Base-by-base conservation (phyloP, 2,797 vertebrate genomes). In the Amazona finschi region DNA sequence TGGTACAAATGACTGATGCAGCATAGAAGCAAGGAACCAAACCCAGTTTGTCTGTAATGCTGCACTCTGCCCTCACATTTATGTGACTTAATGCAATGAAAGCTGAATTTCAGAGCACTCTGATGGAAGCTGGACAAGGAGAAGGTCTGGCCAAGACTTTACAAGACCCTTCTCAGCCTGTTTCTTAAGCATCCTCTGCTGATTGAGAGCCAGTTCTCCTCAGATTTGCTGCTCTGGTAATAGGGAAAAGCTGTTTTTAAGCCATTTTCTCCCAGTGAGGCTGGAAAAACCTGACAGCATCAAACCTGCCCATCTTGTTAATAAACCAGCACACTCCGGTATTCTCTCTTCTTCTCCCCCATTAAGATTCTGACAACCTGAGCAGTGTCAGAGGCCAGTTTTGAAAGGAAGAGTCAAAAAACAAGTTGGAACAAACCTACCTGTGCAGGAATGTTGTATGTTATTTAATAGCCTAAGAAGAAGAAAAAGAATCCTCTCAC, bases 211-310 rank as follows among this genome's bases (percentile, higher is more conserved):
- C 2, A 1, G 61, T 73, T 87, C 38, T 74, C 44, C 31, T 65
- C 44, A 43, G 49, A n/a, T 43, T 8, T 74, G 21, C 21, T 52
- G 72, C 15, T 71, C 11, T 76, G 28, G 2, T 36, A 41, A 64
- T 1, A 73, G 8, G 8, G 11, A 75, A 82, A 88, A 85, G 3
- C 10, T 82, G 12, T 5, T 67, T 90, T 50, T 53, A 88, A 62
- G 10, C 2, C 0, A 0, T 25, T 64, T 80, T 36, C 71, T 6
- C 12, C 14, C 8, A 25, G 4, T 22, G 12, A 67, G 7, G 11
- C 14, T 14, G 44, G 39, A 75, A 78, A 55, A 77, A 60, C 8
- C 5, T 62, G 58, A 14, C 3, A 9, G 21, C 25, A 1, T 33
- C 4, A 8, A 47, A 73, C 9, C 9, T 38, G 90, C 31, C 24